Evolutionary conservation across 2,113 vertebrate genomes (phyloP).

Genomic region (Spea multiplicata): DNA sequence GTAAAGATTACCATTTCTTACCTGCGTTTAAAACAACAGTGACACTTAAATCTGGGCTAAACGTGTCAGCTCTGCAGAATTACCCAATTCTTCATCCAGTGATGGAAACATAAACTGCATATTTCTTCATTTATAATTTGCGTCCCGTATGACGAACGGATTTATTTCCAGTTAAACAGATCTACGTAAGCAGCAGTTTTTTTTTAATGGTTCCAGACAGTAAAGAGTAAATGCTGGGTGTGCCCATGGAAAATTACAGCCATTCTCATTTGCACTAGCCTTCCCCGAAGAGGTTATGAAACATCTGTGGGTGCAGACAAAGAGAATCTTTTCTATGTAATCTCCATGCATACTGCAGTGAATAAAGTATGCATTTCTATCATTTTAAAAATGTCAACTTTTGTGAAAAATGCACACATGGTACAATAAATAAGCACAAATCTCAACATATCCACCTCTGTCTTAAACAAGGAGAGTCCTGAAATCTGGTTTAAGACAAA

Average conservation of each 20-base stretch:
- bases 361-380: neutral
- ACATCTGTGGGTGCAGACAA: slow-evolving; percentile 29
- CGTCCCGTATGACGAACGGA: neutral
- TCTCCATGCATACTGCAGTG: neutral
- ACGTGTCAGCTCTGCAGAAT: neutral
- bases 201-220: slow-evolving; percentile 15
- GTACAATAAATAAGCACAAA: neutral
- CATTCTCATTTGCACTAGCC: slow-evolving; percentile 1
- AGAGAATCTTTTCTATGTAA: neutral
- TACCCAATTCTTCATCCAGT: neutral
- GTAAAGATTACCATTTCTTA: slow-evolving; percentile 1
- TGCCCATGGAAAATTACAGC: slow-evolving; percentile 37
- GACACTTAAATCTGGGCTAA: slow-evolving; percentile 12
- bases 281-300: slow-evolving; percentile 18
- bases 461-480: neutral
- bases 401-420: neutral
- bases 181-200: neutral
- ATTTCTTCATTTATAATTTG: neutral
- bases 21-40: slow-evolving; percentile 13
- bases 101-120: neutral
- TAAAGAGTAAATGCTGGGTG: slow-evolving; percentile 33
- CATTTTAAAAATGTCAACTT: neutral
- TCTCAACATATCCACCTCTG: neutral
- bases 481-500: neutral
- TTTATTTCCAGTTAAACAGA: neutral